phyloP scores from a whole-genome alignment of 2,797 vertebrate species.

The Platyrinchus mystaceus region DNA sequence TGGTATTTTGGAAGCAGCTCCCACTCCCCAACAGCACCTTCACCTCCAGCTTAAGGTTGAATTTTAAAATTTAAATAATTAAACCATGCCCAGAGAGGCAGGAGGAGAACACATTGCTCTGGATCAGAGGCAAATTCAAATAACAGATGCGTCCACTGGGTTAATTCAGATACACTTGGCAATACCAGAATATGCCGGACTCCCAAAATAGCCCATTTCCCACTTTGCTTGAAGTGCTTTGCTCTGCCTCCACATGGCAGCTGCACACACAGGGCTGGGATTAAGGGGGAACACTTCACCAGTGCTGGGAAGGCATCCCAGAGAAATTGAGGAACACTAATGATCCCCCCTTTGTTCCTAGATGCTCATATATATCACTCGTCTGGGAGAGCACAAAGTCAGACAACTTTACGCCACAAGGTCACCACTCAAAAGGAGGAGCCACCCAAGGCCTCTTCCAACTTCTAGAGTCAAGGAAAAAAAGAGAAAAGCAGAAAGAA shows the following conservation, averaged over 20 bases:
- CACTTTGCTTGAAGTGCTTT: background rate
- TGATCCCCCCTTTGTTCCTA: background rate
- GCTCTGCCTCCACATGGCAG: background rate
- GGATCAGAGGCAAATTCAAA: background rate
- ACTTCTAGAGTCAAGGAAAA: background rate
- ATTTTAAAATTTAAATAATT: background rate
- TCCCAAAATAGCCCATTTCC: background rate
- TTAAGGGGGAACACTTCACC: background rate
- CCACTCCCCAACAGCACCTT: rapidly evolving
- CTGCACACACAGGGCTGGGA: background rate
- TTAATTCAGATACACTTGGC: background rate
- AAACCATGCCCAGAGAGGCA: background rate
- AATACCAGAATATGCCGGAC: background rate
- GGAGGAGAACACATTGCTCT: background rate
- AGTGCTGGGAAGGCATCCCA: background rate
- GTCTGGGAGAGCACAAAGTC: background rate
- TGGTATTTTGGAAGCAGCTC: background rate
- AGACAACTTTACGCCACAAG: background rate
- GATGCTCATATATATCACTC: background rate
- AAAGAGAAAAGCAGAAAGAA: background rate
- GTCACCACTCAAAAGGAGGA: conserved; percentile 10
- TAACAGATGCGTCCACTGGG: background rate
- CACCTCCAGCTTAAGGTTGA: background rate
- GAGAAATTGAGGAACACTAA: background rate
- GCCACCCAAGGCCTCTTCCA: background rate